Percentiles rank a stretch among this genome's conserved stretches.
These are phyloP conservation scores for Anaspis maculata DNA, from an alignment of 2,888 invertebrate genomes.

Conservation along the genomic window DNA sequence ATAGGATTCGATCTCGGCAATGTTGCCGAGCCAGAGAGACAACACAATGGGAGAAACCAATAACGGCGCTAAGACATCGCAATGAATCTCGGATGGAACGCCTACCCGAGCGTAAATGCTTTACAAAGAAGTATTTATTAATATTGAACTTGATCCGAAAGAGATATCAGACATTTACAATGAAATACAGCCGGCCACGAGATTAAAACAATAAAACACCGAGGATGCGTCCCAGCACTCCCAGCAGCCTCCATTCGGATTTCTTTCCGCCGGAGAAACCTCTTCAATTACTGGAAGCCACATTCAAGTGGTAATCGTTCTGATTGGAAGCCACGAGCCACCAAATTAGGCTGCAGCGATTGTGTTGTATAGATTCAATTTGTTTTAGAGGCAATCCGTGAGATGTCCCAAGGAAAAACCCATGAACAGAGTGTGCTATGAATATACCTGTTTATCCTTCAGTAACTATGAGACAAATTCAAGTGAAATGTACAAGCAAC, in stretches of 20 bases:
- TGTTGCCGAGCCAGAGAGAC: slow-evolving; percentile 3
- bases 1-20: slow-evolving; percentile 17
- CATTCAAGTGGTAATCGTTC: no score
- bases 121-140: slow-evolving; percentile 31
- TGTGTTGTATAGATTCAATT: no score
- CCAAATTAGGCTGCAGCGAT: no score
- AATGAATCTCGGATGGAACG: slow-evolving; percentile 38
- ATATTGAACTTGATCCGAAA: slow-evolving; percentile 26
- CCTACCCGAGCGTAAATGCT: slow-evolving; percentile 28
- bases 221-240: slow-evolving; percentile 2
- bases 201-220: slow-evolving; percentile 20
- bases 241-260: slow-evolving; percentile 5
- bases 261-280: no score
- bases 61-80: slow-evolving; percentile 31
- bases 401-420: no score
- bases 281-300: no score
- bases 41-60: slow-evolving; percentile 28
- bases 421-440: no score
- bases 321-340: no score
- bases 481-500: no score
- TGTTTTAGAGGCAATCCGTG: no score
- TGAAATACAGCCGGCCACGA: slow-evolving; percentile 19
- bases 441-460: no score
- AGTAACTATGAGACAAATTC: no score
- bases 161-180: slow-evolving; percentile 24